Percentiles rank a stretch among this genome's conserved stretches.
These are phyloP conservation scores for Athetis lepigone DNA, from an alignment of 2,888 invertebrate species.

Conservation along the genomic window DNA sequence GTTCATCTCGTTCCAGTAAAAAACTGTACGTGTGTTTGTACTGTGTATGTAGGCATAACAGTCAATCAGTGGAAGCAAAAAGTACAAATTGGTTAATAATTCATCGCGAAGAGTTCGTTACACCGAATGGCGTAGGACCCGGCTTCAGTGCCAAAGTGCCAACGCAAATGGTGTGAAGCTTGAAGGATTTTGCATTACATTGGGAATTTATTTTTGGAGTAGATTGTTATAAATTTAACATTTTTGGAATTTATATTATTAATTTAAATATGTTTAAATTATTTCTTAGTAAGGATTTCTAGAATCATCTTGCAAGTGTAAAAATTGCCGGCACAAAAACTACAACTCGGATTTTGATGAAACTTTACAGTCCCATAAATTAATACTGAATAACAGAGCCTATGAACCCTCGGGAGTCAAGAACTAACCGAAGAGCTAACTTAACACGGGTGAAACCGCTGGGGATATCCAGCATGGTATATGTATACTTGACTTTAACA, in stretches of 20 bases:
- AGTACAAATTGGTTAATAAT: slow-evolving; percentile 63
- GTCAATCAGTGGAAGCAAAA: slow-evolving; percentile 59
- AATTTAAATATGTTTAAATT: no score
- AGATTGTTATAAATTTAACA: background rate
- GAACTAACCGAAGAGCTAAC: no score
- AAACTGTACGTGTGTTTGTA: slow-evolving; percentile 37
- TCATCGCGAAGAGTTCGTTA: slow-evolving; percentile 60
- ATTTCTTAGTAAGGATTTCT: no score
- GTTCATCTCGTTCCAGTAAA: slow-evolving; percentile 54
- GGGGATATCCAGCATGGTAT: no score
- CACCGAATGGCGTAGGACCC: slow-evolving; percentile 43
- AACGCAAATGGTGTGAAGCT: slow-evolving; percentile 19
- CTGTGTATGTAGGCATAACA: slow-evolving; percentile 44
- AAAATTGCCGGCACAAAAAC: no score
- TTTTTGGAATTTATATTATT: background rate
- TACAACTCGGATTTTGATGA: no score
- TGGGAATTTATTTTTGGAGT: slow-evolving; percentile 1
- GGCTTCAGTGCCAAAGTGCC: slow-evolving; percentile 17
- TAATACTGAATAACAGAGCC: no score
- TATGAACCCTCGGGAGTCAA: no score
- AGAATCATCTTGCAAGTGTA: no score
- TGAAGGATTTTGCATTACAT: slow-evolving; percentile 23
- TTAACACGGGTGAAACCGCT: no score
- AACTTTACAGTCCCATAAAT: no score
- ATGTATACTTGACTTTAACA: no score